These are phyloP conservation scores for Pseudonaja textilis DNA, from an alignment of 2,113 vertebrate species.

Conservation along the genomic window DNA sequence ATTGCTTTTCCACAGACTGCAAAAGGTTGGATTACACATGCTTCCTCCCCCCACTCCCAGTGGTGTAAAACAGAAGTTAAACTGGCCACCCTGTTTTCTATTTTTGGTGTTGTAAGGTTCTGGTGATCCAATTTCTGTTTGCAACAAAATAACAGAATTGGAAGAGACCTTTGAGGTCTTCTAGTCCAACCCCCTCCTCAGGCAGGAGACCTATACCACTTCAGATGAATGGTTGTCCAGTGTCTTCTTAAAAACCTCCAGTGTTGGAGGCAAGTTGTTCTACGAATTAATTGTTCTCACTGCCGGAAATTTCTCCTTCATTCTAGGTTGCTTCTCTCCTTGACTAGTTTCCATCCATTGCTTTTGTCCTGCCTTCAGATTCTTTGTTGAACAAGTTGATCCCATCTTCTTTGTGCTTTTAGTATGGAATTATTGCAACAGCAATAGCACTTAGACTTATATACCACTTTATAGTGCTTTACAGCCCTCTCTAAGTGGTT, in stretches of 20 bases:
- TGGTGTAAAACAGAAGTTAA: conserved; percentile 43
- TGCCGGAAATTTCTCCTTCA: too few relatives aligned
- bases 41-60: background rate
- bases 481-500: too few relatives aligned
- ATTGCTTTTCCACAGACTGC: conserved; percentile 42
- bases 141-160: background rate
- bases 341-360: background rate
- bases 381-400: too few relatives aligned
- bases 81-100: conserved; percentile 11
- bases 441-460: too few relatives aligned
- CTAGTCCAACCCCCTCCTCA: background rate
- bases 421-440: too few relatives aligned
- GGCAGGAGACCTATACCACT: background rate
- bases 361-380: too few relatives aligned
- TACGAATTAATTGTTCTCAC: too few relatives aligned
- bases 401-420: too few relatives aligned
- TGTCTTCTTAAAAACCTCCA: background rate
- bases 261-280: background rate
- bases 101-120: conserved; percentile 19
- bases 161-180: background rate
- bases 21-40: conserved; percentile 37
- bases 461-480: too few relatives aligned
- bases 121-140: conserved; percentile 6
- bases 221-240: too few relatives aligned
- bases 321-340: too few relatives aligned